A percentile compares a stretch with the other conserved stretches of the same genome.
Conservation (phyloP, 2,888 invertebrate species). For the Chloroclysta siterata region DNA sequence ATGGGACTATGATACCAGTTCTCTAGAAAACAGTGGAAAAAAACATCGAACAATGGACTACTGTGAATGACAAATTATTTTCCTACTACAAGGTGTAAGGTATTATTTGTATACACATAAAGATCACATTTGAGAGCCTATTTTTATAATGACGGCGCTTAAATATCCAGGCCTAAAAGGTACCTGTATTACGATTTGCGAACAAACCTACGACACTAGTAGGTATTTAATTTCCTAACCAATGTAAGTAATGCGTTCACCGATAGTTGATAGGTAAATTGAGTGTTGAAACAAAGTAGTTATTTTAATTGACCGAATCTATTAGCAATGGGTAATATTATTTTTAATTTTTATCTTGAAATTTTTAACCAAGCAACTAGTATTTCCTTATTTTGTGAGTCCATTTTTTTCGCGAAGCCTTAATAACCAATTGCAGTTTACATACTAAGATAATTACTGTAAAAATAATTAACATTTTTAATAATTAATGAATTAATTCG, state of each 20-base stretch:
- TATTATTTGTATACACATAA: too few species aligned
- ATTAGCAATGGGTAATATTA: slow-evolving; percentile 11
- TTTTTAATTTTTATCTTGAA: slow-evolving; percentile 17
- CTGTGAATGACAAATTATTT: too few species aligned
- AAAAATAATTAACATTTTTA: background rate
- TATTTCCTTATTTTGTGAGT: slow-evolving; percentile 12
- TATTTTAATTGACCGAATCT: slow-evolving; percentile 27
- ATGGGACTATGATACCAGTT: too few species aligned
- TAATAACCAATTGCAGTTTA: background rate
- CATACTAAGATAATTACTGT: background rate
- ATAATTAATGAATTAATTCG: too few species aligned
- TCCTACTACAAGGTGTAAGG: too few species aligned
- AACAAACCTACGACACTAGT: slow-evolving; percentile 49
- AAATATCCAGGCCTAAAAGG: background rate
- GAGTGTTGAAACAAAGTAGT: slow-evolving; percentile 39
- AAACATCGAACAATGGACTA: too few species aligned
- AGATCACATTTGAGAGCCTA: too few species aligned
- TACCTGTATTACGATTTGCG: slow-evolving; percentile 28
- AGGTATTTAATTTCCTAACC: slow-evolving; percentile 73
- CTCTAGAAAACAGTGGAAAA: too few species aligned
- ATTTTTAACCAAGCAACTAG: slow-evolving; percentile 10
- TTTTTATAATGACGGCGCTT: background rate
- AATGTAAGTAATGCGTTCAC: slow-evolving; percentile 67
- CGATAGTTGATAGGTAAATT: slow-evolving; percentile 53
- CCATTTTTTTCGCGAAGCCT: slow-evolving; percentile 14